A percentile compares a stretch with the other conserved stretches of the same genome.
Conservation (phyloP, 2,888 invertebrate genomes). For the Orthonychiurus folsomi region DNA sequence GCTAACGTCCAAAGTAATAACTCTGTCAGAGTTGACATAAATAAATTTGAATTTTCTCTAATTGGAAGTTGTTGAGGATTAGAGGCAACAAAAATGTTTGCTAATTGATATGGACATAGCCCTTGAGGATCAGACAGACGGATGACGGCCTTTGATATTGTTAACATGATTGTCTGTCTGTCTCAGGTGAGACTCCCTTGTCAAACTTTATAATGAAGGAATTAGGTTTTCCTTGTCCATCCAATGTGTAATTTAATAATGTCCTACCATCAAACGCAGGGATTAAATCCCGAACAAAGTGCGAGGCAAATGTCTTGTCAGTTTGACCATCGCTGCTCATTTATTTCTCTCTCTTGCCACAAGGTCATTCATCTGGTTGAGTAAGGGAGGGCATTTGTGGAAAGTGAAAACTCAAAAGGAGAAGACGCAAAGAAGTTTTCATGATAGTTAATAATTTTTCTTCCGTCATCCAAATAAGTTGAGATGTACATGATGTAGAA, state of each 20-base stretch:
- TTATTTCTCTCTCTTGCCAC: neutral
- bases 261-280: too few species aligned
- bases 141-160: neutral
- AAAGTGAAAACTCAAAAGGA: neutral
- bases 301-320: neutral
- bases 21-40: neutral
- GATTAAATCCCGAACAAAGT: too few species aligned
- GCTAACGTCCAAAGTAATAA: too few species aligned
- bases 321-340: neutral
- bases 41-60: neutral
- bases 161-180: neutral
- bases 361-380: neutral
- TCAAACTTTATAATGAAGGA: neutral
- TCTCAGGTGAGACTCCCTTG: too few species aligned
- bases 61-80: too few species aligned
- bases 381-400: neutral
- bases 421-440: neutral
- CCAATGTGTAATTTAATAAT: too few species aligned
- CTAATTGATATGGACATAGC: neutral
- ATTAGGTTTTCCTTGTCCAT: too few species aligned
- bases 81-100: too few species aligned
- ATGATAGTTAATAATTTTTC: neutral
- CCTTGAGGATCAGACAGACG: neutral
- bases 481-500: too few species aligned
- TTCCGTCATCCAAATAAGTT: neutral